Percentiles rank a stretch among this genome's conserved stretches.
These are phyloP conservation scores for Ypsolopha scabrella DNA, from an alignment of 2,888 invertebrate genomes.

Conservation along the genomic window DNA sequence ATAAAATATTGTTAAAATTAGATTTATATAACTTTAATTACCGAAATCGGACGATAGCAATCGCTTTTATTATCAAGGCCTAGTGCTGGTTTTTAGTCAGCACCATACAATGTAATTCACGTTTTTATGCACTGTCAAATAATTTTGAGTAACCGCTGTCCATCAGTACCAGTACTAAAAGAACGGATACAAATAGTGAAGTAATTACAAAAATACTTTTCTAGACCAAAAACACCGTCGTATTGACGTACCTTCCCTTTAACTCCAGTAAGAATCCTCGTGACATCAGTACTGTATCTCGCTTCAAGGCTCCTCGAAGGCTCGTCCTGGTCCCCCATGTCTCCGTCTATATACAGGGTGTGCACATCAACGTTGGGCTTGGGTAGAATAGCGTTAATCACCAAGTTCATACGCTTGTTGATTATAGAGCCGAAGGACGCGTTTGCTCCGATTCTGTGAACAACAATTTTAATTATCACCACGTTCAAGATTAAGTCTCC, in stretches of 20 bases:
- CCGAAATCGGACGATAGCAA: no score
- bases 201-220: neutral
- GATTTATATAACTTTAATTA: no score
- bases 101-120: no score
- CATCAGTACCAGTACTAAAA: no score
- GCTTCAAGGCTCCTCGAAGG: conserved; percentile 46
- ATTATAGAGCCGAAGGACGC: conserved; percentile 63
- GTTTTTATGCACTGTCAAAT: no score
- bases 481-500: no score
- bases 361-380: conserved; percentile 75
- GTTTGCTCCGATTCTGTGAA: conserved; percentile 65
- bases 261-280: conserved; percentile 65
- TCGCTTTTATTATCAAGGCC: no score
- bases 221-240: neutral
- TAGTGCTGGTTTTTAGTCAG: no score
- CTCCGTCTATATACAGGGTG: conserved; percentile 61
- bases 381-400: conserved; percentile 71
- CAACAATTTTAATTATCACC: no score
- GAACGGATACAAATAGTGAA: no score
- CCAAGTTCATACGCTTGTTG: conserved; percentile 60
- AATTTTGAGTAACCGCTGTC: no score
- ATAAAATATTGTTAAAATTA: no score
- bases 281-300: conserved; percentile 66
- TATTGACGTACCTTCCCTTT: conserved; percentile 63
- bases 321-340: conserved; percentile 35